Evolutionary conservation across 2,888 invertebrate genomes (phyloP), one percentile per base, ranked within the genome.

Genomic region (Drosophila vallismaia): DNA sequence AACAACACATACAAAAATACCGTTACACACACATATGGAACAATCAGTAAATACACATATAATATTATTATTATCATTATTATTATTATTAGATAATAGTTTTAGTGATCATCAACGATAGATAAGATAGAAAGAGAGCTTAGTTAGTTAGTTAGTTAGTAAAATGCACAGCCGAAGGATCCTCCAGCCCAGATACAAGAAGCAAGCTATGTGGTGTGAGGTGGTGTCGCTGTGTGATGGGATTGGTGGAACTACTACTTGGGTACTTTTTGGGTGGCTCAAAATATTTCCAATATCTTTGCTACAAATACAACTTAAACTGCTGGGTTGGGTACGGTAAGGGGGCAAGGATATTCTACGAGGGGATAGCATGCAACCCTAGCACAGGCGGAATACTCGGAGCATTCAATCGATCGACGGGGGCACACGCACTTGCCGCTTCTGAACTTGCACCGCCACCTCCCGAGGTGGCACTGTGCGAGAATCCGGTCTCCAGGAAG

Each of bases 371-470:
- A 64, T 64, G 64, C 64, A 64, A 45, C 56, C 64, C 64, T 64
- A 64, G 70, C 70, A 36, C 45, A 63, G 50, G 38, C 64, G 38
- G 19, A 10, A 59, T 57, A 60, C 69, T 51, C 31, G 36, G 50
- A 33, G 45, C 8, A 28, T 40, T 54, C 52, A 24, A 19, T 12
- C 19, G 24, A 10, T 24, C 24, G 24, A 24, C 24, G 44, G 44
- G 36, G 44, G 19, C 55, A 29, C 56, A 83, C 88, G 88, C 82
- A 83, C 82, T 83, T 83, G 82, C 88, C 87, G 69, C 82, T 44
- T 53, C 36, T 44, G 46, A 62, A 12, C 8, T 28, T 38, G 36
- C 12, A 46, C 19, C 56, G 36, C 33, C 36, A 9, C 19, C n/a
- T 45, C 52, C 42, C 38, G 49, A 1, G n/a, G 49, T 19, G 12